Conservation (phyloP, 2,113 vertebrate genomes). For the Hipposideros armiger region DNA sequence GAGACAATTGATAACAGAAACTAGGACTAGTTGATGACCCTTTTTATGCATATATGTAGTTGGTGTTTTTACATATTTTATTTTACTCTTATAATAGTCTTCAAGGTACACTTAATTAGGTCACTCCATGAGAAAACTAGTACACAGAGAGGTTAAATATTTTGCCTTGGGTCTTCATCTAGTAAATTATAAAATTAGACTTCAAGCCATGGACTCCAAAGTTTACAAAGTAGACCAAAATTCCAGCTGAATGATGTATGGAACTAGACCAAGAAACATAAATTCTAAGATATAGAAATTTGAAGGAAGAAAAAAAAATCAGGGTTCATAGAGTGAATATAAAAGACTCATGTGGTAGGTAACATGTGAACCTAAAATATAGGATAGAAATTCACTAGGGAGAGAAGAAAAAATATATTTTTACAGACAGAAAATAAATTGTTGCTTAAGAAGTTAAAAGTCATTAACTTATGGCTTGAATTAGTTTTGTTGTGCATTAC, state of each 20-base stretch:
- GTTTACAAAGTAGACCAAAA: neutral
- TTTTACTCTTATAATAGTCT: neutral
- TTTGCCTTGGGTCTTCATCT: neutral
- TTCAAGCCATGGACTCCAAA: neutral
- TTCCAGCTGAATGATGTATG: neutral
- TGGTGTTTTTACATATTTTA: neutral
- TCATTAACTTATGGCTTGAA: neutral
- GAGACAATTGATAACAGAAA: neutral
- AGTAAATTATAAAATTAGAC: neutral
- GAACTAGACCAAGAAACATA: neutral
- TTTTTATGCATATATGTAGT: neutral
- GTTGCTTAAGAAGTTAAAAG: slow-evolving; percentile 14
- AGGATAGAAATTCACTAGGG: neutral
- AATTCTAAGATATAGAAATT: neutral
- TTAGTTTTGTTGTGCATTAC: neutral
- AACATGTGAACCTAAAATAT: slow-evolving; percentile 1
- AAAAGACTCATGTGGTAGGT: neutral
- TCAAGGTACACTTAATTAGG: neutral
- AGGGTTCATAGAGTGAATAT: neutral
- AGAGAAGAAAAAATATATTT: neutral
- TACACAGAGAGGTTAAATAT: neutral
- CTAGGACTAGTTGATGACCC: neutral
- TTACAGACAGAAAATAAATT: neutral
- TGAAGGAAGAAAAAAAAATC: neutral
- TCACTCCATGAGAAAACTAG: neutral